Evolutionary conservation across 2,113 vertebrate genomes (phyloP).

Genomic region (Myiozetetes cayanensis): DNA sequence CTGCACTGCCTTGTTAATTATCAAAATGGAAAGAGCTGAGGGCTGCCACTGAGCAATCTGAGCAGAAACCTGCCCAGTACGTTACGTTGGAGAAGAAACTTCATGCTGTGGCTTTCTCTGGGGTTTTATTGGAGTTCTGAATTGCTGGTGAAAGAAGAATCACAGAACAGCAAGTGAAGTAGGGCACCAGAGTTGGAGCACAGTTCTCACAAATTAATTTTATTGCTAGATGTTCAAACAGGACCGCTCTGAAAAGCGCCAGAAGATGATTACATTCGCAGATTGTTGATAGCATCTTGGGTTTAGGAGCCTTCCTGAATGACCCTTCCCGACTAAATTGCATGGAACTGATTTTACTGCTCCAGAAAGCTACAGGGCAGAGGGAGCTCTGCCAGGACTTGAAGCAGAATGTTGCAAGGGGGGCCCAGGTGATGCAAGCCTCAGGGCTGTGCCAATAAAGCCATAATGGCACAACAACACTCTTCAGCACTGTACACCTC

Average conservation of each 20-base stretch:
- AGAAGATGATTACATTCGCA: background rate
- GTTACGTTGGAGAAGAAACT: background rate
- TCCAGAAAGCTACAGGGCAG: background rate
- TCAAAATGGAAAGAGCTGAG: background rate
- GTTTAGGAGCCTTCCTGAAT: background rate
- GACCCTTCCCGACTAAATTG: background rate
- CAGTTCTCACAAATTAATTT: conserved; percentile 1
- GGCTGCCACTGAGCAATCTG: background rate
- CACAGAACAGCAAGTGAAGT: background rate
- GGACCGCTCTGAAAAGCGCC: background rate
- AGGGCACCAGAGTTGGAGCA: background rate
- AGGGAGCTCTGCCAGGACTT: background rate
- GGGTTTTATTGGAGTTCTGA: conserved; percentile 1
- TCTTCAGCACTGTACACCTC: background rate
- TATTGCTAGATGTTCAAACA: background rate
- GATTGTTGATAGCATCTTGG: background rate
- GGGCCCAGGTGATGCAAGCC: background rate
- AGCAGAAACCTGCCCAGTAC: background rate
- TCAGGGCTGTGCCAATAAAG: background rate
- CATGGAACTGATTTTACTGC: background rate
- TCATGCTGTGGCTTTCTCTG: background rate
- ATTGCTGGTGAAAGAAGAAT: background rate
- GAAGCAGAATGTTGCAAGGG: background rate
- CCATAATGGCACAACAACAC: background rate
- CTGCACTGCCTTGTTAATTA: background rate